Conservation (phyloP, 2,113 vertebrate genomes). For the Atractosteus spatula region DNA sequence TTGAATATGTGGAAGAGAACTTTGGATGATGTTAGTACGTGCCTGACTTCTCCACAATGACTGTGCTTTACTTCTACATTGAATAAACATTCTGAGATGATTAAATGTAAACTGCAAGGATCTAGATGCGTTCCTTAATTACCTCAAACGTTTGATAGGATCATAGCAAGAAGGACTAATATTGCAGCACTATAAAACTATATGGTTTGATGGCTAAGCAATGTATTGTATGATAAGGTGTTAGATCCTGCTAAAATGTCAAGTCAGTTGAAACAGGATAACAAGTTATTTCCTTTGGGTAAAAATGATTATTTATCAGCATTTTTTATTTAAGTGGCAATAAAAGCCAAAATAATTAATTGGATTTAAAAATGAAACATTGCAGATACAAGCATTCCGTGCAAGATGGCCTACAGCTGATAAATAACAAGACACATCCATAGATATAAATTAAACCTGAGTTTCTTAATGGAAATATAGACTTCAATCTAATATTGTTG, state of each 20-base stretch:
- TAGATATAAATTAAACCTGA: not conserved
- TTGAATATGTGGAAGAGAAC: constrained; percentile 6
- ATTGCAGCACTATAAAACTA: constrained; percentile 28
- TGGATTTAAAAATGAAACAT: constrained; percentile 50
- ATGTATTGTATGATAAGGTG: constrained; percentile 49
- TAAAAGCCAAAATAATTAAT: constrained; percentile 55
- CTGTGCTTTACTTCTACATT: not conserved
- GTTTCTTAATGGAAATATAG: no score
- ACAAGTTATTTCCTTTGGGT: constrained; percentile 59
- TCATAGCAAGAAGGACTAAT: constrained; percentile 45
- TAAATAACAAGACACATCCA: not conserved
- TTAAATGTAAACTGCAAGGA: not conserved
- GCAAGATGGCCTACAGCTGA: constrained; percentile 15
- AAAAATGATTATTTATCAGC: constrained; percentile 55
- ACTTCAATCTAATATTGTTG: no score
- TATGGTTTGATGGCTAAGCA: constrained; percentile 55
- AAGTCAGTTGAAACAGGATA: constrained; percentile 63
- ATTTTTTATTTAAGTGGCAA: constrained; percentile 54
- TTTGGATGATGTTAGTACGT: not conserved
- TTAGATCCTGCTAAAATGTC: constrained; percentile 66
- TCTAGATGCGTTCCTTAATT: constrained; percentile 51
- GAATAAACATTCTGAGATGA: not conserved
- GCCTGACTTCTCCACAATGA: not conserved
- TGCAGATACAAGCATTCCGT: constrained; percentile 39
- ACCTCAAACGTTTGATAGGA: constrained; percentile 46